Evolutionary conservation across 23 tunicate genomes (phyloP), one percentile per base, ranked within the genome.

Genomic region (Corella eumyota): DNA sequence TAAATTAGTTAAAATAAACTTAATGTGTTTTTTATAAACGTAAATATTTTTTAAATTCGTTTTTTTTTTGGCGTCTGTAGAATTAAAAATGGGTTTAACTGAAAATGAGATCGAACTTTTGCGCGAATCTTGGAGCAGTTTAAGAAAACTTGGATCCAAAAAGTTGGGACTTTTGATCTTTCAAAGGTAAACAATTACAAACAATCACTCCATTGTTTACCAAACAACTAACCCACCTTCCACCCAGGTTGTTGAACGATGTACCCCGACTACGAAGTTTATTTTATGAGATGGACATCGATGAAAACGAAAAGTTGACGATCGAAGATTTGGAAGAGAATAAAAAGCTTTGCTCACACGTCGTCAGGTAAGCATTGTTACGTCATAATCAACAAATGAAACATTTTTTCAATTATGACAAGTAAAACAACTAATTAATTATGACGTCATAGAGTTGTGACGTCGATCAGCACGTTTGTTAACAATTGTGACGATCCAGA

Each of bases 131-230:
- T 62, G 68, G 68, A 52, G 51, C 9, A 33, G 44, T 2, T 21
- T 62, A 17, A 62, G 25, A 32, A 62, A 62, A 38, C 53, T 62
- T 37, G 68, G 68, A 4, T 38, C 28, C 52, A 37, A 62, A 38
- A 52, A 62, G 23, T 51, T 62, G 4, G 68, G 68, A 1, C 52
- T 62, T 2, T 31, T 2, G 4, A 62, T 62, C 26, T 62, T 62
- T 62, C 38, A 34, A 37, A 38, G 68, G 68, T 62, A 24, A 37
- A 25, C 11, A 40, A 9, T 40, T 40, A 40, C n/a, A n/a, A n/a
- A n/a, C n/a, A n/a, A n/a, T n/a, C n/a, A n/a, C n/a, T n/a, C n/a
- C n/a, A n/a, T n/a, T n/a, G n/a, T n/a, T n/a, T n/a, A n/a, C n/a
- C n/a, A n/a, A n/a, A n/a, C n/a, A n/a, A n/a, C n/a, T n/a, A n/a